Conservation (phyloP, 2,797 vertebrate species). For the Crenichthys baileyi region DNA sequence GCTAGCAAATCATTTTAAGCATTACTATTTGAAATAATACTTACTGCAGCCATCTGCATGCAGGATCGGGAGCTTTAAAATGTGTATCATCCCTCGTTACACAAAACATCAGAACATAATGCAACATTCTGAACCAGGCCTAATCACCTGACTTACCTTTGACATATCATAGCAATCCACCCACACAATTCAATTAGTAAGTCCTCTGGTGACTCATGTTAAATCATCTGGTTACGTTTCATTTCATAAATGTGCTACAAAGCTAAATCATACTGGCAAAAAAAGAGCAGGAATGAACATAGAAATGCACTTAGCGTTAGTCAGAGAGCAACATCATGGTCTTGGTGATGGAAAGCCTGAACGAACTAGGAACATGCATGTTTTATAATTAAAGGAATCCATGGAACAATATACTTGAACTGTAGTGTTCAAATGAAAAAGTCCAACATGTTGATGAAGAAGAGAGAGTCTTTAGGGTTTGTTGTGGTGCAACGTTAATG, state of each 20-base stretch:
- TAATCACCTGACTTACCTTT: slow-evolving; percentile 19
- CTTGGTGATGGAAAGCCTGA: slow-evolving; percentile 7
- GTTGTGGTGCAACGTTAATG: not conserved
- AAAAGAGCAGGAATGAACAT: slow-evolving; percentile 26
- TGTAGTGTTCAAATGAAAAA: not conserved
- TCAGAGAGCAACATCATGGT: slow-evolving; percentile 5
- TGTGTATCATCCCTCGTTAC: not conserved
- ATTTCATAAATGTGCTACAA: slow-evolving; percentile 30
- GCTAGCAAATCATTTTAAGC: not conserved
- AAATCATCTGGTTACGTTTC: slow-evolving; percentile 5
- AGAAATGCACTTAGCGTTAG: slow-evolving; percentile 36
- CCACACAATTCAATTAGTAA: slow-evolving; percentile 41
- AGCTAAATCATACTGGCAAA: slow-evolving; percentile 27
- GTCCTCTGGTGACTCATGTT: slow-evolving; percentile 26
- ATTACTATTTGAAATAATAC: not conserved
- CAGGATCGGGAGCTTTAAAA: not conserved
- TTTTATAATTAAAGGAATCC: slow-evolving; percentile 28
- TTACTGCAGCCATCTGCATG: not conserved
- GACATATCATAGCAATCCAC: slow-evolving; percentile 25
- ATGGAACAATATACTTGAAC: not conserved
- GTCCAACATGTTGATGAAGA: not conserved
- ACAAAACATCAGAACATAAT: slow-evolving; percentile 5
- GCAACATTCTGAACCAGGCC: not conserved
- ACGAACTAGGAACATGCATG: not conserved
- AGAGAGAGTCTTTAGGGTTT: not conserved